phyloP scores from a whole-genome alignment of 2,113 vertebrate genomes.

The Okapia johnstoni region DNA sequence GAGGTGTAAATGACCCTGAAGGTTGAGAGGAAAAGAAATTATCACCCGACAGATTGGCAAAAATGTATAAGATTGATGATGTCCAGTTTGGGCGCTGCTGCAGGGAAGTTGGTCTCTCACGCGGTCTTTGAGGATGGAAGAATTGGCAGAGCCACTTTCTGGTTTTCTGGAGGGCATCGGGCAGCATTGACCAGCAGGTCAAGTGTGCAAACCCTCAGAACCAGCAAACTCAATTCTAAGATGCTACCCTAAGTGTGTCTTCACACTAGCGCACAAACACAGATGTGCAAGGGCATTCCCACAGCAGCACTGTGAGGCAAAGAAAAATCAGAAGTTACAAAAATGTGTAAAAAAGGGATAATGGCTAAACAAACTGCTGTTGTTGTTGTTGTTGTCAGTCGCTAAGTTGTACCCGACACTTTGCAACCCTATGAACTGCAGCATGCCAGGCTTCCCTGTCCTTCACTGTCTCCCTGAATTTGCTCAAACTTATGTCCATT shows the following conservation, averaged over 20 bases:
- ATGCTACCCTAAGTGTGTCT: not conserved
- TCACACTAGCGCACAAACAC: not conserved
- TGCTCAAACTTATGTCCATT: not conserved
- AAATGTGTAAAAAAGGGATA: not conserved
- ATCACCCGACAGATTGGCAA: constrained; percentile 31
- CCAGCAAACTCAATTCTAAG: not conserved
- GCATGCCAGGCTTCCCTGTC: not conserved
- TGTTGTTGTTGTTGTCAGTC: not conserved
- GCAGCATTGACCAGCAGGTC: not conserved
- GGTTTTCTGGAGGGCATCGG: not conserved
- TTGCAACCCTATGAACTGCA: not conserved
- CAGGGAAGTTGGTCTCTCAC: not conserved
- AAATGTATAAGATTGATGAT: constrained; percentile 47
- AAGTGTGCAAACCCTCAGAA: not conserved
- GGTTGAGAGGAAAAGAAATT: constrained; percentile 61
- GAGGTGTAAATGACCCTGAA: constrained; percentile 59
- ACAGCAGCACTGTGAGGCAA: not conserved
- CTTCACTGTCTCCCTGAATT: not conserved
- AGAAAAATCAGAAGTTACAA: not conserved
- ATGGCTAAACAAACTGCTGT: not conserved
- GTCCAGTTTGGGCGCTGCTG: not conserved
- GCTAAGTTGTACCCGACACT: not conserved
- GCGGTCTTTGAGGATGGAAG: not conserved
- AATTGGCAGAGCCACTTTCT: not conserved
- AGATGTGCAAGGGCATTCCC: not conserved